These are phyloP conservation scores for Zaprionus inermis DNA, from an alignment of 1,140 invertebrate genomes.

Conservation along the genomic window DNA sequence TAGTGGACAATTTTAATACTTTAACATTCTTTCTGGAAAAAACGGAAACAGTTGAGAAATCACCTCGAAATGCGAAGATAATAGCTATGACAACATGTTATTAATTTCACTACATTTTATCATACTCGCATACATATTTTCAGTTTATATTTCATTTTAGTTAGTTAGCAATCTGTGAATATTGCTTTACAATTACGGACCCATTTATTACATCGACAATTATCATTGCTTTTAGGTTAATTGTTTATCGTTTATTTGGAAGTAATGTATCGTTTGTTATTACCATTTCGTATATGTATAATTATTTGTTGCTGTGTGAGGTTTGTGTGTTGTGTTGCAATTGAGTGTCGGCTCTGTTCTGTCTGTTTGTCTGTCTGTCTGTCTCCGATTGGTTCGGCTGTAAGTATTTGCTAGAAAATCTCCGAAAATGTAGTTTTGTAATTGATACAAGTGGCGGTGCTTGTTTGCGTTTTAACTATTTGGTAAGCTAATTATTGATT, in stretches of 20 bases:
- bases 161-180: conserved; percentile 45
- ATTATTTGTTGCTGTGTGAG: conserved; percentile 54
- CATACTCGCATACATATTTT: conserved; percentile 7
- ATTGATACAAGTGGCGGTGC: conserved; percentile 79
- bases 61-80: neutral
- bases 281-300: conserved; percentile 28
- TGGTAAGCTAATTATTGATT: conserved; percentile 49
- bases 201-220: conserved; percentile 41
- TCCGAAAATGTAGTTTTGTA: conserved; percentile 47
- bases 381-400: conserved; percentile 31
- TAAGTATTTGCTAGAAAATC: conserved; percentile 51
- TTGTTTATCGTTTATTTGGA: conserved; percentile 36
- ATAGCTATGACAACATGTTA: conserved; percentile 25
- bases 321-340: conserved; percentile 74
- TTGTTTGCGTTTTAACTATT: conserved; percentile 49
- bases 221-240: conserved; percentile 49
- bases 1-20: conserved; percentile 8
- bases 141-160: conserved; percentile 13
- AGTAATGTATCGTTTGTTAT: conserved; percentile 43
- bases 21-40: conserved; percentile 1
- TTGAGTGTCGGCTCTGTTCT: conserved; percentile 35
- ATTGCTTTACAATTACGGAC: conserved; percentile 59
- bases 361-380: conserved; percentile 17
- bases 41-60: neutral
- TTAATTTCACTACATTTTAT: conserved; percentile 26